phyloP scores from a whole-genome alignment of 2,113 vertebrate genomes.

The Girardinichthys multiradiatus region DNA sequence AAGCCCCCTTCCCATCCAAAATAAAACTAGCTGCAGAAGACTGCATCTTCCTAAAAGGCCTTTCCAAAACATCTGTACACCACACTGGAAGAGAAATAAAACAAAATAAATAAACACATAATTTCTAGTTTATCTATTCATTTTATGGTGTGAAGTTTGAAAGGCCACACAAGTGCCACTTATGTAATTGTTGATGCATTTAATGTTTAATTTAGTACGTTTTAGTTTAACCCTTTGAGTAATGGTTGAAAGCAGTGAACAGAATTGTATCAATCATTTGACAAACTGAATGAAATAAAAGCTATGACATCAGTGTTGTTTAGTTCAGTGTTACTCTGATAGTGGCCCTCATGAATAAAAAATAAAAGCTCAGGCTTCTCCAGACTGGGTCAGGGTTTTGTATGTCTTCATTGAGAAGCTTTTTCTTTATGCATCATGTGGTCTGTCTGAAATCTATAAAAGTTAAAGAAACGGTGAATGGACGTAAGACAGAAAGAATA shows the following conservation, averaged over 20 bases:
- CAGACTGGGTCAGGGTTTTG: constrained; percentile 47
- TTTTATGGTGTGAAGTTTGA: neutral
- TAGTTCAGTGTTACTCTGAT: constrained; percentile 44
- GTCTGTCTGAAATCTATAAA: constrained; percentile 37
- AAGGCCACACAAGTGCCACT: neutral
- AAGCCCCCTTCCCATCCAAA: constrained; percentile 66
- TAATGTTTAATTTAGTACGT: neutral
- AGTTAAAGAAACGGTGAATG: neutral
- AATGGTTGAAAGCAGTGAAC: constrained; percentile 1
- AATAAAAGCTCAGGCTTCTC: constrained; percentile 45
- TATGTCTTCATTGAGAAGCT: constrained; percentile 48
- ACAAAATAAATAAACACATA: neutral
- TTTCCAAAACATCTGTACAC: constrained; percentile 1
- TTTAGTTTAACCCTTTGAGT: neutral
- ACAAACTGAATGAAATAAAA: constrained; percentile 37
- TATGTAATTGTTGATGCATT: neutral
- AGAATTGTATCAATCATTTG: constrained; percentile 3
- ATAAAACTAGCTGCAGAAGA: constrained; percentile 64
- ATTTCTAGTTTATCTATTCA: neutral
- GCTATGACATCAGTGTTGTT: constrained; percentile 66
- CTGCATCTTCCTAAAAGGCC: constrained; percentile 39
- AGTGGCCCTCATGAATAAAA: constrained; percentile 67
- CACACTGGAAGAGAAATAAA: neutral
- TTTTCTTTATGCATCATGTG: constrained; percentile 37
- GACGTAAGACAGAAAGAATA: constrained; percentile 10